These are phyloP conservation scores for Columba guinea DNA, from an alignment of 2,797 vertebrate species.

Conservation along the genomic window DNA sequence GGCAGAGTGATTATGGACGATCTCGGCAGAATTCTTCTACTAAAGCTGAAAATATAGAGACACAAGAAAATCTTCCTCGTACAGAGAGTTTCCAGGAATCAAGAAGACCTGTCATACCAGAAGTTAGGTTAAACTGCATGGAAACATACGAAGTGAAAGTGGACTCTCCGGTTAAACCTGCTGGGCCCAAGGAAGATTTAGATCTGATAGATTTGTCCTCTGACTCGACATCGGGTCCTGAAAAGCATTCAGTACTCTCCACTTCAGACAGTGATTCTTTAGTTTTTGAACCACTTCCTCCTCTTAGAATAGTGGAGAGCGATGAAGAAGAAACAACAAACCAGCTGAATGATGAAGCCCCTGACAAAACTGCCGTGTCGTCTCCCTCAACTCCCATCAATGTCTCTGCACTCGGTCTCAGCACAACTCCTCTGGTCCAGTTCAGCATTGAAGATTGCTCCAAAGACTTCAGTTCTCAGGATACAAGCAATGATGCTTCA, in stretches of 20 bases:
- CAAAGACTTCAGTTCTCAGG: slow-evolving; percentile 75
- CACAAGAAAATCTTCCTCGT: slow-evolving; percentile 64
- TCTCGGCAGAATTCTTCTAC: slow-evolving; percentile 76
- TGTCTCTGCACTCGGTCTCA: slow-evolving; percentile 78
- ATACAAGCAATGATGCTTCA: slow-evolving; percentile 63
- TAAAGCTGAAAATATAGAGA: slow-evolving; percentile 74
- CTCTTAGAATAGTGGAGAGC: slow-evolving; percentile 95
- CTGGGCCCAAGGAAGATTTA: slow-evolving; percentile 84
- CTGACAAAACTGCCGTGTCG: slow-evolving; percentile 53
- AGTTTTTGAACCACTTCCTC: slow-evolving; percentile 93
- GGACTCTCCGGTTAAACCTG: slow-evolving; percentile 77
- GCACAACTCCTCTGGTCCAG: slow-evolving; percentile 86
- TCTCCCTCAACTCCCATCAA: slow-evolving; percentile 78
- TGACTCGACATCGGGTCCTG: slow-evolving; percentile 92
- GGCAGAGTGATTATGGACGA: slow-evolving; percentile 71
- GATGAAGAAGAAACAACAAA: slow-evolving; percentile 89
- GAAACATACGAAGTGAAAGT: slow-evolving; percentile 91
- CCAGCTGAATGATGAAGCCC: slow-evolving; percentile 72
- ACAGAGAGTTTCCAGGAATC: slow-evolving; percentile 76
- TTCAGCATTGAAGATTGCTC: slow-evolving; percentile 93
- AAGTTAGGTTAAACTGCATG: slow-evolving; percentile 96
- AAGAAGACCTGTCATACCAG: slow-evolving; percentile 90
- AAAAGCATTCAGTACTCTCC: slow-evolving; percentile 92
- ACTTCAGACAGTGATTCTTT: slow-evolving; percentile 97
- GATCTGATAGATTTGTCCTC: slow-evolving; percentile 98